phyloP scores from a whole-genome alignment of 2,797 vertebrate species.

The Gallirallus australis region DNA sequence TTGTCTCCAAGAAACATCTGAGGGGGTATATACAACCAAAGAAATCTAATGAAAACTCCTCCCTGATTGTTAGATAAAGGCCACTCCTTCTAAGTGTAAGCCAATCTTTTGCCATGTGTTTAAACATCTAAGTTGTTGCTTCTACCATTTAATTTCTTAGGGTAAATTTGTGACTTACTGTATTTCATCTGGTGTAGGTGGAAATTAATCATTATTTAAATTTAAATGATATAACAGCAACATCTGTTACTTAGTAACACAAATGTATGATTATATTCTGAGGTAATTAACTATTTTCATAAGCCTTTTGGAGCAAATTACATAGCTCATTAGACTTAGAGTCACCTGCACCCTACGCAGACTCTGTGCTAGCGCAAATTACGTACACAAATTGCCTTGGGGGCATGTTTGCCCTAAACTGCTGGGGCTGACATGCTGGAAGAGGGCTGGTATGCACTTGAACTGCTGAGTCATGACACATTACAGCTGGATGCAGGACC shows the following conservation, averaged over 20 bases:
- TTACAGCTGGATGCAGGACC: background rate
- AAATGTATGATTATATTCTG: constrained; percentile 60
- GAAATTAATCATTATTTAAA: constrained; percentile 60
- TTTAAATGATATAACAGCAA: constrained; percentile 21
- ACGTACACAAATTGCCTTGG: accelerated
- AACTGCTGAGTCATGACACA: background rate
- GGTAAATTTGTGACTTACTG: constrained; percentile 35
- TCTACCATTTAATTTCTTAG: constrained; percentile 27
- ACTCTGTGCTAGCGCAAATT: background rate
- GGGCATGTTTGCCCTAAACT: background rate
- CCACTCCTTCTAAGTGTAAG: background rate
- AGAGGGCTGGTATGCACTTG: background rate
- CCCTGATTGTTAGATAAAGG: background rate
- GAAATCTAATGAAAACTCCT: background rate
- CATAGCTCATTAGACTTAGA: constrained; percentile 30
- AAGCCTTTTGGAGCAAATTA: constrained; percentile 61
- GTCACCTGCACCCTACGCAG: constrained; percentile 1
- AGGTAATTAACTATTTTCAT: constrained; percentile 56
- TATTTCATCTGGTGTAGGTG: constrained; percentile 44
- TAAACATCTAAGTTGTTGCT: constrained; percentile 15
- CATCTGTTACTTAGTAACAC: constrained; percentile 72
- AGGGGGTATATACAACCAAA: background rate
- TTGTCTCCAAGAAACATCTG: background rate
- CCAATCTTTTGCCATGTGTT: constrained; percentile 1
- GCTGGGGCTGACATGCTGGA: background rate